Percentiles rank a stretch among this genome's conserved stretches.
Conservation (phyloP, 2,888 invertebrate species). For the Macroteleia sp. region DNA sequence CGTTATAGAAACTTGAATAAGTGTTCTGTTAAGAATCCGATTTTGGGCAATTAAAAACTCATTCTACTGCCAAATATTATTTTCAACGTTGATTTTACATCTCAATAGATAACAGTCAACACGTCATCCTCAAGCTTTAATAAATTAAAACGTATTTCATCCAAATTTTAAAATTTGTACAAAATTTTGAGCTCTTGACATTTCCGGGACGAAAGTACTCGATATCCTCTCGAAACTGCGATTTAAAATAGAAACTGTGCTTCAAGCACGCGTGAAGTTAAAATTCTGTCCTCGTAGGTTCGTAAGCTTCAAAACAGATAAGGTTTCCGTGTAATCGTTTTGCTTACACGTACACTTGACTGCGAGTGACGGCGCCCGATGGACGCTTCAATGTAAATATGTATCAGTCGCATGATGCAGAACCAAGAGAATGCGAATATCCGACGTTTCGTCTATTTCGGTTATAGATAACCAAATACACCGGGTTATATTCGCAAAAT, state of each 20-base stretch:
- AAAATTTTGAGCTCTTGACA: too few relatives aligned
- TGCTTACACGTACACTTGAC: conserved; percentile 29
- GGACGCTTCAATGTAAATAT: conserved; percentile 32
- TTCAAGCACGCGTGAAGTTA: conserved; percentile 18
- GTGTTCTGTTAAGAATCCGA: too few relatives aligned
- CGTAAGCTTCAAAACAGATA: conserved; percentile 14
- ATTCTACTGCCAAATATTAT: too few relatives aligned
- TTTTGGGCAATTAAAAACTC: too few relatives aligned
- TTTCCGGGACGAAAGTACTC: conserved; percentile 27
- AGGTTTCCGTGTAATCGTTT: conserved; percentile 35
- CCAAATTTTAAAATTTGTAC: too few relatives aligned
- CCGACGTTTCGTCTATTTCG: neutral
- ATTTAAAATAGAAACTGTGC: conserved; percentile 44
- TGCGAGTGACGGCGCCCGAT: neutral
- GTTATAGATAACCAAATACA: conserved; percentile 14
- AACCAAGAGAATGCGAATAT: neutral
- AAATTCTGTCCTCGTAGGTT: conserved; percentile 27
- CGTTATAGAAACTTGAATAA: too few relatives aligned
- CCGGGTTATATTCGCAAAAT: conserved; percentile 1
- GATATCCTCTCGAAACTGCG: conserved; percentile 33
- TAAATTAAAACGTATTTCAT: too few relatives aligned
- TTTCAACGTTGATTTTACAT: too few relatives aligned
- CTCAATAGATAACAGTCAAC: too few relatives aligned
- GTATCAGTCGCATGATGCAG: conserved; percentile 3
- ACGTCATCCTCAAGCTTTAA: too few relatives aligned